Conservation (phyloP, 37 sponge, comb jelly and placozoan species). For the Agelas oroides region DNA sequence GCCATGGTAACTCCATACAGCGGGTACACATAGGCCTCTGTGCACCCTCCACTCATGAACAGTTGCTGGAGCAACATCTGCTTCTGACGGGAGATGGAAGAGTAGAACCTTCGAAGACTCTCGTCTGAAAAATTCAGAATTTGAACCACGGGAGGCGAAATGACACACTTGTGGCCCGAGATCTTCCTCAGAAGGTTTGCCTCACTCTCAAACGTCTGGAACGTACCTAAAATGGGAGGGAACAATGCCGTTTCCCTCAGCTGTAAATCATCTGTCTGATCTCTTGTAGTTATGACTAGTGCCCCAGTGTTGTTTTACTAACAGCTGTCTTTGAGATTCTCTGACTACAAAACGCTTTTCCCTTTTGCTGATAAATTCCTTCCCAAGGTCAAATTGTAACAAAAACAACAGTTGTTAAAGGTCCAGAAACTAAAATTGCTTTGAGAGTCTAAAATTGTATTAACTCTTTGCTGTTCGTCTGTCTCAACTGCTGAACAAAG, state of each 20-base stretch:
- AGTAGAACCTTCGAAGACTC: constrained; percentile 17
- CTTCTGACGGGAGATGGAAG: constrained; percentile 1
- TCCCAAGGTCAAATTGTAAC: too few species aligned
- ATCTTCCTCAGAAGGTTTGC: constrained; percentile 12
- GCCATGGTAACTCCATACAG: constrained; percentile 59
- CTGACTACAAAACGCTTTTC: too few species aligned
- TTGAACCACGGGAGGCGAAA: constrained; percentile 27
- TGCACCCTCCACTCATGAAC: constrained; percentile 13
- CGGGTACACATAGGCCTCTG: constrained; percentile 44
- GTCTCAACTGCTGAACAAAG: too few species aligned
- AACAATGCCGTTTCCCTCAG: not conserved
- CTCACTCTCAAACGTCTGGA: constrained; percentile 12
- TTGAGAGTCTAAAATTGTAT: too few species aligned
- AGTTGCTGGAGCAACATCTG: constrained; percentile 18
- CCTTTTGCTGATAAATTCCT: too few species aligned
- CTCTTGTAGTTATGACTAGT: too few species aligned
- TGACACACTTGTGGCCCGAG: constrained; percentile 15
- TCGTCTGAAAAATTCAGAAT: constrained; percentile 39
- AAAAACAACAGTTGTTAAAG: too few species aligned
- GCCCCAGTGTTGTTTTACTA: too few species aligned
- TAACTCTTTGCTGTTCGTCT: too few species aligned
- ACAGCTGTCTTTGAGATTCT: too few species aligned
- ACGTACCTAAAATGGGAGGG: not conserved
- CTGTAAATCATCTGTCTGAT: too few species aligned
- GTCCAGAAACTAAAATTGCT: too few species aligned